phyloP scores from a whole-genome alignment of 2,797 vertebrate genomes.

The Xerus rutilus region DNA sequence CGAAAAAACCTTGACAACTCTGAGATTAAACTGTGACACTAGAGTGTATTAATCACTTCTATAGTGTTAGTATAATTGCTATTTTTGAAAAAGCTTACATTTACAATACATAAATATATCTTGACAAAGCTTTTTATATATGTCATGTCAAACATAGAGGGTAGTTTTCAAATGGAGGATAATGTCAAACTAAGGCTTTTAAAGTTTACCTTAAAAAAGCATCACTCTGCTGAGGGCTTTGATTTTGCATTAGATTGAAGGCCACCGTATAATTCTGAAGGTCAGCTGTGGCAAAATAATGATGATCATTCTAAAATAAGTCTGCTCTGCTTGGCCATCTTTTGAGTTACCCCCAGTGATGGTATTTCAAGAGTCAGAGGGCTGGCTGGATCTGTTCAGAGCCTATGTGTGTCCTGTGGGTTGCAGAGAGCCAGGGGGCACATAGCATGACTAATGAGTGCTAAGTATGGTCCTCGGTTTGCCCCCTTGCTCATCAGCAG shows the following conservation, averaged over 20 bases:
- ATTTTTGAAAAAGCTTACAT: neutral
- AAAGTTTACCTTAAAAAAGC: slow-evolving; percentile 5
- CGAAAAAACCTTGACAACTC: neutral
- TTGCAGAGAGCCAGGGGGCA: no score
- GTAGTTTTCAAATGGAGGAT: neutral
- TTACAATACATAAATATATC: neutral
- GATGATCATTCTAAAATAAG: neutral
- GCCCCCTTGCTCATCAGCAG: neutral
- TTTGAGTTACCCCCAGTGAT: neutral
- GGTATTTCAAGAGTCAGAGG: neutral
- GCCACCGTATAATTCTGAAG: neutral
- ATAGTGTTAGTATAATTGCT: neutral
- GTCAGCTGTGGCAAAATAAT: neutral
- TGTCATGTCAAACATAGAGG: neutral
- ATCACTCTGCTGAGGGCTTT: neutral
- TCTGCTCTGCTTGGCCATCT: neutral
- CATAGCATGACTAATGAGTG: fast-evolving
- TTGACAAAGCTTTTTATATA: neutral
- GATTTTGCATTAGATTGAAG: neutral
- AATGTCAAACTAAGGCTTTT: neutral
- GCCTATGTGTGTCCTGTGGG: neutral
- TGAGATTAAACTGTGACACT: neutral
- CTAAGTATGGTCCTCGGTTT: fast-evolving
- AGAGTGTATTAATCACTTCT: neutral
- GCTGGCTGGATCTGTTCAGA: neutral